These are phyloP conservation scores for Parasteatoda lunata DNA, from an alignment of 2,888 invertebrate species.

Conservation along the genomic window DNA sequence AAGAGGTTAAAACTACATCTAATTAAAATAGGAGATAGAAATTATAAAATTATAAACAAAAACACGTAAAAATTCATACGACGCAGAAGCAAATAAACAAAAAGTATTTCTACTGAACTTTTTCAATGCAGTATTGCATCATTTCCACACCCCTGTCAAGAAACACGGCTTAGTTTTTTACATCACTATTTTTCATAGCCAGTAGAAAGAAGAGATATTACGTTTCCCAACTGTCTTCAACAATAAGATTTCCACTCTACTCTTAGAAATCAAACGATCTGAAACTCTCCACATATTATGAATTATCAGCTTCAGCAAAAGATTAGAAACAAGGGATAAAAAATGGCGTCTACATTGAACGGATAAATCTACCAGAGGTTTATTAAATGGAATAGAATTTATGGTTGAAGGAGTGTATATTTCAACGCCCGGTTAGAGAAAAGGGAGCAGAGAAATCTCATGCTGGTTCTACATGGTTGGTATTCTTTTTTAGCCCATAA, in stretches of 20 bases:
- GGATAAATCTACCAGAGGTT: slow-evolving; percentile 25
- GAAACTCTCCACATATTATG: background rate
- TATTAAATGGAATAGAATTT: slow-evolving; percentile 26
- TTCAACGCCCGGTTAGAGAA: slow-evolving; percentile 15
- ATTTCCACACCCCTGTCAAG: too few relatives aligned
- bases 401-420: slow-evolving; percentile 23
- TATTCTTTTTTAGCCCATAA: slow-evolving; percentile 35
- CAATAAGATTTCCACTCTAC: background rate
- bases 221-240: background rate
- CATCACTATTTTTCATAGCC: background rate
- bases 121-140: too few relatives aligned
- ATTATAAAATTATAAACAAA: too few relatives aligned
- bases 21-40: too few relatives aligned
- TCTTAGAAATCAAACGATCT: background rate
- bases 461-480: slow-evolving; percentile 8
- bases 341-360: background rate
- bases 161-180: background rate
- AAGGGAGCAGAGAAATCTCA: slow-evolving; percentile 13
- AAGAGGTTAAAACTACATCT: too few relatives aligned
- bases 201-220: background rate
- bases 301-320: slow-evolving; percentile 1
- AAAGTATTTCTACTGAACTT: too few relatives aligned
- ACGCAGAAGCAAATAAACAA: too few relatives aligned
- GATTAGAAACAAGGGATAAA: background rate
- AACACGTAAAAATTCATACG: too few relatives aligned